Evolutionary conservation across 2,113 vertebrate species (phyloP).

Genomic region (Tamias sibiricus): DNA sequence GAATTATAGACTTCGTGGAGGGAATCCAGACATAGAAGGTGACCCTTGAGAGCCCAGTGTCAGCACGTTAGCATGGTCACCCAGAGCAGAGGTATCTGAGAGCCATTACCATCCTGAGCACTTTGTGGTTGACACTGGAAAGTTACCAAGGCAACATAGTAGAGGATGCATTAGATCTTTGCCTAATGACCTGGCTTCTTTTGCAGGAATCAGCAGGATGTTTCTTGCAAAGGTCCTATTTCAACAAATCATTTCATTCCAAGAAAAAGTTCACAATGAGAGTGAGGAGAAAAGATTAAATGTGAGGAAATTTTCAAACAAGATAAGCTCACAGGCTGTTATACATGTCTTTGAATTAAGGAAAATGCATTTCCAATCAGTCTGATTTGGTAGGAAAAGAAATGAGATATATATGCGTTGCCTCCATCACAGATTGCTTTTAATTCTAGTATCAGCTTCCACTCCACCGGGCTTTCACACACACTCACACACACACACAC

Average conservation of each 20-base stretch:
- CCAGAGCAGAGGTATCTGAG: neutral
- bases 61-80: neutral
- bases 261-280: neutral
- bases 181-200: slow-evolving; percentile 32
- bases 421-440: neutral
- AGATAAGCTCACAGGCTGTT: neutral
- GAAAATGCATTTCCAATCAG: neutral
- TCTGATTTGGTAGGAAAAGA: neutral
- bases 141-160: neutral
- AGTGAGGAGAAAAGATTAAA: neutral
- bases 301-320: neutral
- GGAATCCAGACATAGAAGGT: neutral
- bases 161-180: slow-evolving; percentile 30
- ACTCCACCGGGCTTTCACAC: neutral
- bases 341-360: neutral
- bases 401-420: neutral
- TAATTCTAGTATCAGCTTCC: slow-evolving; percentile 12
- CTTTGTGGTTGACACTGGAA: slow-evolving; percentile 38
- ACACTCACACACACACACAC: too few relatives aligned
- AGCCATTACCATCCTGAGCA: neutral
- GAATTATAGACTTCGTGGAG: neutral
- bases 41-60: neutral
- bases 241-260: neutral
- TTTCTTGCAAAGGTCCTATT: neutral
- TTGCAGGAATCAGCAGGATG: neutral